Conservation (phyloP, 2,113 vertebrate genomes). For the Asarcornis scutulata region DNA sequence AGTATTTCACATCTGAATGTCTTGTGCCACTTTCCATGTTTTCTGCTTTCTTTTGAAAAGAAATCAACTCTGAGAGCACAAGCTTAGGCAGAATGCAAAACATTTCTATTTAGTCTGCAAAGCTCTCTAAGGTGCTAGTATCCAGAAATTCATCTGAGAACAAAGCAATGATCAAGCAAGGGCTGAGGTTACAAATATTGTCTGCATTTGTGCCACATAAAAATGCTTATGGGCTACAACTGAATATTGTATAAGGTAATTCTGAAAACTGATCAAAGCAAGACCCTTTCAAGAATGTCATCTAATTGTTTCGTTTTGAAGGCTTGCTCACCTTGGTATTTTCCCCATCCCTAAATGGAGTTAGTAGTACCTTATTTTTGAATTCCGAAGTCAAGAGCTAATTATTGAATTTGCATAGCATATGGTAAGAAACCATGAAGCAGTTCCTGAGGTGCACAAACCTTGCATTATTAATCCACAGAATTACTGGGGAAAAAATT, state of each 20-base stretch:
- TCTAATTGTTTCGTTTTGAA: neutral
- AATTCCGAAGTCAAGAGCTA: constrained; percentile 33
- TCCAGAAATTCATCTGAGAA: neutral
- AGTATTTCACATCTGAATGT: neutral
- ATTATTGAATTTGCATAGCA: constrained; percentile 46
- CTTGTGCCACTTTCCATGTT: neutral
- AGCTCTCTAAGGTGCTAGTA: neutral
- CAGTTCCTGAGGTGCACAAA: constrained; percentile 60
- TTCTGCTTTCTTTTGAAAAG: neutral
- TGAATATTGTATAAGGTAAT: neutral
- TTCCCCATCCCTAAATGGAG: neutral
- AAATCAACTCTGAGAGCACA: neutral
- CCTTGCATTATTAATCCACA: constrained; percentile 33
- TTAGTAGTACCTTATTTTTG: constrained; percentile 1
- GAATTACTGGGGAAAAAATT: constrained; percentile 58
- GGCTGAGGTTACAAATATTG: neutral
- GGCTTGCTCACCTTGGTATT: neutral
- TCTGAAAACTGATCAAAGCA: neutral
- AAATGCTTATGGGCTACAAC: neutral
- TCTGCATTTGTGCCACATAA: neutral
- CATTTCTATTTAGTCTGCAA: neutral
- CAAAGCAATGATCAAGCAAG: neutral
- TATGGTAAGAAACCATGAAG: constrained; percentile 38
- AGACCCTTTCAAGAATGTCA: rapidly evolving
- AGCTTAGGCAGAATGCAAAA: neutral